Percentiles rank a stretch among this genome's conserved stretches.
phyloP scores from a whole-genome alignment of 1,140 invertebrate genomes.

The Antheraea mylitta region DNA sequence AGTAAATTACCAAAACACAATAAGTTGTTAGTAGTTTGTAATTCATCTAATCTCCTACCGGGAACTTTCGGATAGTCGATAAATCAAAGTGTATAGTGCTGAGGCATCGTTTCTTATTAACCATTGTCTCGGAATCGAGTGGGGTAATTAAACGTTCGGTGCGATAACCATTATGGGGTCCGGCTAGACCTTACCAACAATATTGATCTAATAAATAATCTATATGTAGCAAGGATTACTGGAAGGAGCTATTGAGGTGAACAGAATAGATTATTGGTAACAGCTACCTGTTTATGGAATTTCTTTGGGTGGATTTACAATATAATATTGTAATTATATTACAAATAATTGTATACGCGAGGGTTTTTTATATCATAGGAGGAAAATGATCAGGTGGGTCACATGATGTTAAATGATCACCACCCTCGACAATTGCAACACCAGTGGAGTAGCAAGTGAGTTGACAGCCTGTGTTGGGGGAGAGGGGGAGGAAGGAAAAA shows the following conservation, averaged over 20 bases:
- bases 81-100: slow-evolving; percentile 59
- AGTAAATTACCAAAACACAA: slow-evolving; percentile 27
- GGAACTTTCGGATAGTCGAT: slow-evolving; percentile 49
- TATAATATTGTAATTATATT: neutral
- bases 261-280: slow-evolving; percentile 20
- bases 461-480: too few relatives aligned
- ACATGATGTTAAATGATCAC: too few relatives aligned
- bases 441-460: too few relatives aligned
- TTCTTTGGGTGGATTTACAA: slow-evolving; percentile 3
- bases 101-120: slow-evolving; percentile 66
- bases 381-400: too few relatives aligned
- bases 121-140: slow-evolving; percentile 61
- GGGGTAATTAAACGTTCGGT: slow-evolving; percentile 59
- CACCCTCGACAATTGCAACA: too few relatives aligned
- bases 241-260: slow-evolving; percentile 42
- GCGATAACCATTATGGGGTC: slow-evolving; percentile 61
- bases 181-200: slow-evolving; percentile 52
- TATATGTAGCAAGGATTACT: slow-evolving; percentile 52
- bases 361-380: too few relatives aligned
- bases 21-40: slow-evolving; percentile 42
- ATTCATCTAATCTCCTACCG: slow-evolving; percentile 51
- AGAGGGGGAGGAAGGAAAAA: too few relatives aligned
- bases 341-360: too few relatives aligned
- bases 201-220: slow-evolving; percentile 72
- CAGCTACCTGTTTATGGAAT: neutral